phyloP scores from a whole-genome alignment of 2,797 vertebrate species.

The Brachyrhaphis roseni region DNA sequence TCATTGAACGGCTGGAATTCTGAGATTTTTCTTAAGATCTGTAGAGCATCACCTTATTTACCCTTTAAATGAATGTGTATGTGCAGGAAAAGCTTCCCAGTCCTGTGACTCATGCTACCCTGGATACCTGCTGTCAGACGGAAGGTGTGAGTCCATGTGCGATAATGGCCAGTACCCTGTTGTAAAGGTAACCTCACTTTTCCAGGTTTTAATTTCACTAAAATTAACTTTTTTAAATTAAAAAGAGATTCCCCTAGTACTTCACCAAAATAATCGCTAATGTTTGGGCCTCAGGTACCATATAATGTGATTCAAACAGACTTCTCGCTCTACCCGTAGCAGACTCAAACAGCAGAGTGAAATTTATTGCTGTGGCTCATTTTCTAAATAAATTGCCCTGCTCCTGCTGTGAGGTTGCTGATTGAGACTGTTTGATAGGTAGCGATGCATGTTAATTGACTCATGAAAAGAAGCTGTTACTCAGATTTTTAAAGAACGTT shows the following conservation, averaged over 20 bases:
- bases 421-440: conserved; percentile 43
- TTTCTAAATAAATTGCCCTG: conserved; percentile 51
- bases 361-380: conserved; percentile 49
- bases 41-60: neutral
- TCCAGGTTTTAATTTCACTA: conserved; percentile 30
- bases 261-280: conserved; percentile 46
- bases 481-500: conserved; percentile 1
- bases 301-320: conserved; percentile 46
- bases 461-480: conserved; percentile 13
- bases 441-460: conserved; percentile 47
- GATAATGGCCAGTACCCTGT: conserved; percentile 82
- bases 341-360: conserved; percentile 45
- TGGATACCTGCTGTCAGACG: conserved; percentile 81
- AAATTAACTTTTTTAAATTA: conserved; percentile 33
- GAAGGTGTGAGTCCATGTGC: conserved; percentile 84
- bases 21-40: neutral
- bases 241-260: conserved; percentile 6
- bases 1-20: neutral
- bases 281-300: conserved; percentile 54
- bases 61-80: conserved; percentile 19
- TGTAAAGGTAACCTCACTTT: conserved; percentile 74
- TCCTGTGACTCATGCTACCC: conserved; percentile 86
- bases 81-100: conserved; percentile 75
- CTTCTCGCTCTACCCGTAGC: conserved; percentile 48
- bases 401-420: conserved; percentile 41